A percentile compares a stretch with the other conserved stretches of the same genome.
Evolutionary conservation across 2,113 vertebrate species (phyloP).

Genomic region (Pomatostomus ruficeps): DNA sequence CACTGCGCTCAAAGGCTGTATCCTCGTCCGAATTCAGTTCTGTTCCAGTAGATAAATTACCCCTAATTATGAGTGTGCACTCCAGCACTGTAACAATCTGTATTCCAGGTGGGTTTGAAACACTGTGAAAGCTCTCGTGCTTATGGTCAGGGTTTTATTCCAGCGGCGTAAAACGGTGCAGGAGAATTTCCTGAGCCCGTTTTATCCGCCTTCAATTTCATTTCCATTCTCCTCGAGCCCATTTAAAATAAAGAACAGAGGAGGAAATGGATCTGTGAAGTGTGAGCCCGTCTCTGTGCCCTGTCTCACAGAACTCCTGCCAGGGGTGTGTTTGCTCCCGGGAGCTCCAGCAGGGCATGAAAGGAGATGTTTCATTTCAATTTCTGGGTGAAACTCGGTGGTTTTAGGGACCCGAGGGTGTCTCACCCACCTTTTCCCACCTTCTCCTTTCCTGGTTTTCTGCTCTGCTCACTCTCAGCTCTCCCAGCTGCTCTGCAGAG

Average conservation of each 20-base stretch:
- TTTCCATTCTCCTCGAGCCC: neutral
- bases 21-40: neutral
- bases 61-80: neutral
- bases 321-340: neutral
- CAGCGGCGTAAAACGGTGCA: neutral
- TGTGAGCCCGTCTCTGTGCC: neutral
- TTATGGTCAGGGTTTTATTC: neutral
- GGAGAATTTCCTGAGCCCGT: neutral
- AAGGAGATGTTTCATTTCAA: neutral
- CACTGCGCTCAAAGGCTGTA: neutral
- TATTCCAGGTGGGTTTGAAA: neutral
- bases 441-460: no score
- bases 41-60: neutral
- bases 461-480: neutral
- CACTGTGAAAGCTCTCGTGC: neutral
- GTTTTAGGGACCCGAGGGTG: neutral
- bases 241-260: neutral
- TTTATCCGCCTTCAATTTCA: neutral
- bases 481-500: neutral
- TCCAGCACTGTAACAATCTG: neutral
- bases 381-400: neutral
- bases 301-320: neutral
- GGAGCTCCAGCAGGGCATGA: neutral
- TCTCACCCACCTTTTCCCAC: neutral
- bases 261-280: neutral